Conservation (phyloP, 2,797 vertebrate species). For the Tenualosa ilisha region DNA sequence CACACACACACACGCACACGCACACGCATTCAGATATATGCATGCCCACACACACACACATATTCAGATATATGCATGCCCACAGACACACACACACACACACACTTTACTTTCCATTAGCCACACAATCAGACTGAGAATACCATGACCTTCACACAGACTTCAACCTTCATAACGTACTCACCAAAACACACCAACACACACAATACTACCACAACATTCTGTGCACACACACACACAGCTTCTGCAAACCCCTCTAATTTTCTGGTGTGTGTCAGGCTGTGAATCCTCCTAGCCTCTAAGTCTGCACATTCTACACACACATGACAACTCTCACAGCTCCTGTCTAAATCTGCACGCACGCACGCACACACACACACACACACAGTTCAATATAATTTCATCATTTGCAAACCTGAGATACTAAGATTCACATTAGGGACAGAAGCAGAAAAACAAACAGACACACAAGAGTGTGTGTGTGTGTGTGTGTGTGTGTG, state of each 20-base stretch:
- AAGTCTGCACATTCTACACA: background rate
- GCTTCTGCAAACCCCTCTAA: background rate
- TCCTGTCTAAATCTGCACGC: background rate
- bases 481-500: too few species aligned
- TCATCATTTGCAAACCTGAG: too few species aligned
- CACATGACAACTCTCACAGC: background rate
- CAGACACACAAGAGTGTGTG: too few species aligned
- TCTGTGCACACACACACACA: background rate
- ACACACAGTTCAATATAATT: too few species aligned
- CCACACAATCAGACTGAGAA: too few species aligned
- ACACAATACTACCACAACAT: too few species aligned
- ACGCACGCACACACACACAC: background rate
- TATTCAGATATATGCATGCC: too few species aligned
- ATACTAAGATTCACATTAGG: too few species aligned
- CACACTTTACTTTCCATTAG: background rate
- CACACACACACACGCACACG: background rate
- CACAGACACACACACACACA: background rate
- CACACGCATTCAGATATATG: background rate
- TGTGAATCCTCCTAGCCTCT: background rate
- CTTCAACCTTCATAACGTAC: background rate
- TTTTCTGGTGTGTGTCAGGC: background rate
- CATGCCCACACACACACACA: background rate
- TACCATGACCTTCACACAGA: too few species aligned
- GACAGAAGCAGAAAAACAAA: too few species aligned
- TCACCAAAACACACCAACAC: background rate